These are phyloP conservation scores for Tangara arthus DNA, from an alignment of 2,797 vertebrate genomes.

Conservation along the genomic window DNA sequence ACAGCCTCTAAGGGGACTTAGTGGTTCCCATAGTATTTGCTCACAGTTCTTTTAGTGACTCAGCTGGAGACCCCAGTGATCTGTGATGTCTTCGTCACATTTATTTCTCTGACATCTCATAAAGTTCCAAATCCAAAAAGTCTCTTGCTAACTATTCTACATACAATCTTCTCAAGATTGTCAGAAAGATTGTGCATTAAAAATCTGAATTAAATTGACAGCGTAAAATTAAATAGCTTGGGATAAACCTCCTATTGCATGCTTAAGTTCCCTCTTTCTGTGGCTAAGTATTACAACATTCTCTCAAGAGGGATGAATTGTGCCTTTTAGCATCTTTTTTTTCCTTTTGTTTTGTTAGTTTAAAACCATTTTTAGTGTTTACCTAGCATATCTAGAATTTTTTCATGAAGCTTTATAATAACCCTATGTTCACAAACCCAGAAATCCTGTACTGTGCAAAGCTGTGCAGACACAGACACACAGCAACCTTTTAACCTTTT, in stretches of 20 bases:
- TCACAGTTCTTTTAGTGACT: not conserved
- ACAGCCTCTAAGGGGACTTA: not conserved
- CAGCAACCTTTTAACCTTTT: not conserved
- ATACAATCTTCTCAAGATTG: not conserved
- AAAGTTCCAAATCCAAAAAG: not conserved
- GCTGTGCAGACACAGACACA: not conserved
- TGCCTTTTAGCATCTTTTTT: not conserved
- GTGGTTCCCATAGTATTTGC: slow-evolving; percentile 24
- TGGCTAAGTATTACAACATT: not conserved
- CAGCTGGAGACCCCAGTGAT: not conserved
- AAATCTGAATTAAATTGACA: not conserved
- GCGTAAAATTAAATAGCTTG: not conserved
- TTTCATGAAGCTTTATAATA: not conserved
- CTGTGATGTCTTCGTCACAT: not conserved
- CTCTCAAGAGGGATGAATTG: not conserved
- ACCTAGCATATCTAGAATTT: not conserved
- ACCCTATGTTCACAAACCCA: not conserved
- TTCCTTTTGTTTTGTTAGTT: not conserved
- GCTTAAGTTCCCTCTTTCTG: not conserved
- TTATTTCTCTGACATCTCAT: not conserved
- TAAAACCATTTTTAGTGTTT: not conserved
- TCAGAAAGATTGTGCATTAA: not conserved
- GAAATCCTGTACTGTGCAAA: not conserved
- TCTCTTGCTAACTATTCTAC: not conserved
- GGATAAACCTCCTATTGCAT: not conserved